A percentile compares a stretch with the other conserved stretches of the same genome.
phyloP scores from a whole-genome alignment of 2,113 vertebrate genomes.

The Neodon shergylaensis region DNA sequence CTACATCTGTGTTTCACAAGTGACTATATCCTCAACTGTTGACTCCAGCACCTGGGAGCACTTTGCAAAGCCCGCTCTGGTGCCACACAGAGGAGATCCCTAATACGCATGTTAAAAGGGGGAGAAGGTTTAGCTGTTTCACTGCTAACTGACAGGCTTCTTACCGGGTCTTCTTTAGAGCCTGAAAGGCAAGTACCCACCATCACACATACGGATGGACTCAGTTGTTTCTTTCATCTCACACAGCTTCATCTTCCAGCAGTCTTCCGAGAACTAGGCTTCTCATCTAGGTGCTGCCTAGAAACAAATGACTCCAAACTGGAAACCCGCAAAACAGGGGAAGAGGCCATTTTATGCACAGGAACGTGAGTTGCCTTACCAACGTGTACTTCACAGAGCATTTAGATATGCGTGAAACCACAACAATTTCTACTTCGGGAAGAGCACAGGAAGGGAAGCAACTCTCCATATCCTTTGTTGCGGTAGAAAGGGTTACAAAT shows the following conservation, averaged over 20 bases:
- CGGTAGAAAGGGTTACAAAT: constrained; percentile 27
- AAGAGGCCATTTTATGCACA: neutral
- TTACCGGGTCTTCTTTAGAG: neutral
- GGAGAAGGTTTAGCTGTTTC: neutral
- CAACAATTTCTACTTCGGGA: neutral
- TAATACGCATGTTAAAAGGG: neutral
- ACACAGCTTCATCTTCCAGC: neutral
- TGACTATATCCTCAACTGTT: neutral
- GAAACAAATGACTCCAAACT: constrained; percentile 46
- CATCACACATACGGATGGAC: neutral
- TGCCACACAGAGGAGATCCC: neutral
- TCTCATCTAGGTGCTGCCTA: constrained; percentile 26
- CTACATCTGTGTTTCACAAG: constrained; percentile 35
- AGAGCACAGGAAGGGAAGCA: neutral
- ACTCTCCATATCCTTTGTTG: neutral
- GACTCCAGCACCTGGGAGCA: neutral
- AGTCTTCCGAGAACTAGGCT: neutral
- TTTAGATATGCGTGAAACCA: constrained; percentile 26
- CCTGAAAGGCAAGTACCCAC: constrained; percentile 37
- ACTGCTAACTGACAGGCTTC: neutral
- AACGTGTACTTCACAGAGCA: constrained; percentile 16
- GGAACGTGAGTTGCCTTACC: neutral
- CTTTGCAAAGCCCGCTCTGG: constrained; percentile 20
- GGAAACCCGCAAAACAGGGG: constrained; percentile 38
- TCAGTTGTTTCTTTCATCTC: constrained; percentile 11